Percentiles rank a stretch among this genome's conserved stretches.
Conservation (phyloP, 2,113 vertebrate species). For the Illadopsis cleaveri region DNA sequence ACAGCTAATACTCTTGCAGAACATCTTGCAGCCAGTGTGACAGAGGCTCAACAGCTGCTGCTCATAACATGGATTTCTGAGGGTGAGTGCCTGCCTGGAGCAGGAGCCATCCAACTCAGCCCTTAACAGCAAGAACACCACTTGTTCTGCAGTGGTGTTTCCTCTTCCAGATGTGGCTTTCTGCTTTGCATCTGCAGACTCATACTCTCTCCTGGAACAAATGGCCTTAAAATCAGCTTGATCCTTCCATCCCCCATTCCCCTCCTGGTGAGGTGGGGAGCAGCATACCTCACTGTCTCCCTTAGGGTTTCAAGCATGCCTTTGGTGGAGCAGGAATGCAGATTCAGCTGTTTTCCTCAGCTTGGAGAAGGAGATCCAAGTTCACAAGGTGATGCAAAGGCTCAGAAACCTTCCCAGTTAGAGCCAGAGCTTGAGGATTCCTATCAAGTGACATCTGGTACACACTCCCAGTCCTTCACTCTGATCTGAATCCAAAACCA, state of each 20-base stretch:
- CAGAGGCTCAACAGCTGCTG: not conserved
- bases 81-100: not conserved
- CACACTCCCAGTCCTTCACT: not conserved
- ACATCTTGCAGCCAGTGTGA: not conserved
- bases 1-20: not conserved
- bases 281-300: not conserved
- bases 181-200: not conserved
- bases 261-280: not conserved
- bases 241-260: not conserved
- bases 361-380: not conserved
- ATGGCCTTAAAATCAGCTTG: not conserved
- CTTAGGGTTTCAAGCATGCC: not conserved
- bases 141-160: not conserved
- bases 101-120: not conserved
- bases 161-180: not conserved
- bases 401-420: not conserved
- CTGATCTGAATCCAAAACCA: not conserved
- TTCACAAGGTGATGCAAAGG: not conserved
- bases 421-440: not conserved
- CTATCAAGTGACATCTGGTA: not conserved
- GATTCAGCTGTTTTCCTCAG: not conserved
- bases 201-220: rapidly evolving
- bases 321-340: not conserved
- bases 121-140: not conserved
- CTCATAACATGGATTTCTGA: not conserved